Base-by-base conservation (phyloP, 2,113 vertebrate genomes). In the Gadus macrocephalus region DNA sequence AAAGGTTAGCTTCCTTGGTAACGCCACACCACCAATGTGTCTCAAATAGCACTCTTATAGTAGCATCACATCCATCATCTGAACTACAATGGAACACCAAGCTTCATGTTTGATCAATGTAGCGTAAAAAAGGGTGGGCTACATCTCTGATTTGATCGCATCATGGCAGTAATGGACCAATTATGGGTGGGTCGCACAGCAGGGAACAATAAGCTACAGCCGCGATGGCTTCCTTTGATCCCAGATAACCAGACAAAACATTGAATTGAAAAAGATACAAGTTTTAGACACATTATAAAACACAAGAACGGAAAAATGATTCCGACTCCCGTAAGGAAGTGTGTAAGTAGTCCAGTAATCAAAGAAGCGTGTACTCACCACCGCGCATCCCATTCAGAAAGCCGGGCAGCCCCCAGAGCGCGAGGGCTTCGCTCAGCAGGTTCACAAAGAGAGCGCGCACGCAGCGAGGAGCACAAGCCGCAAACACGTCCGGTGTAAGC, bases 311-410 rank as follows among this genome's bases (percentile, higher is more conserved):
- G 16, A 55, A 55, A 14, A 55, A 55, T 16, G 16, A 55, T 14
- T 35, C 31, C 53, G 16, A 55, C 12, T 16, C 5, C 3, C 14
- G 3, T 16, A 55, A 55, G 53, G 12, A 14, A 8, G 53, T 35
- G 31, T 35, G 31, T 35, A 35, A 35, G 31, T 35, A 35, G 53
- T 53, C 53, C 25, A 2, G 25, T 25, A 25, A 25, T 25, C 25
- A 25, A 35, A 35, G 31, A 76, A 16, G 68, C 31, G 15, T 69
- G 22, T 53, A 75, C 86, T 87, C 81, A 90, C 88, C 86, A 90
- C 88, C 86, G 69, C 81, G 81, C 85, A 85, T 89, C 85, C 76
- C 88, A 89, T 88, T 85, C 86, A 88, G 78, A 81, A 80, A 80
- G 5, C 68, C 60, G 31, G 19, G 68, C 3, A 7, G 53, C 20